A percentile compares a stretch with the other conserved stretches of the same genome.
Conservation (phyloP, 2,888 invertebrate species). For the Lacanobia oleracea region DNA sequence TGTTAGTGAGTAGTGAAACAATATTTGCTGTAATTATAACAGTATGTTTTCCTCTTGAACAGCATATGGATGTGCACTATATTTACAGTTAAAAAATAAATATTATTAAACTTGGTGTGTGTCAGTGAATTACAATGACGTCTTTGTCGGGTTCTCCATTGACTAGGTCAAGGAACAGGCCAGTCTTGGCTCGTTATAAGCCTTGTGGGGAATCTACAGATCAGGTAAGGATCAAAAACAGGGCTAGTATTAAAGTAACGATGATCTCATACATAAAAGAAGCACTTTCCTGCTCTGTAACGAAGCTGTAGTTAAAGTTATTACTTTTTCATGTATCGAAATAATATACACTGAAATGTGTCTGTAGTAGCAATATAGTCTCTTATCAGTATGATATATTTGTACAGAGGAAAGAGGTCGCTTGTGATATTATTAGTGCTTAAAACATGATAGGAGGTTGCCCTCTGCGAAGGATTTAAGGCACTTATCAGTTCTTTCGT, state of each 20-base stretch:
- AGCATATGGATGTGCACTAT: conserved; percentile 75
- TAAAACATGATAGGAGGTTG: conserved; percentile 26
- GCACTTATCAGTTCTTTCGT: not conserved
- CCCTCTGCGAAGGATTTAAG: conserved; percentile 11
- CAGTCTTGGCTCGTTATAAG: conserved; percentile 86
- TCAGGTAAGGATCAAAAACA: conserved; percentile 76
- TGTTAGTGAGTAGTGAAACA: conserved; percentile 79
- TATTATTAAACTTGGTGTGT: conserved; percentile 50
- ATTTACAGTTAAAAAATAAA: conserved; percentile 46
- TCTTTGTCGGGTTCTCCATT: conserved; percentile 85
- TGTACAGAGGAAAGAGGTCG: conserved; percentile 58
- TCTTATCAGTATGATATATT: conserved; percentile 52
- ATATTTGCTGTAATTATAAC: conserved; percentile 82
- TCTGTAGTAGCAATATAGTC: conserved; percentile 21
- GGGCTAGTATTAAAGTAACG: conserved; percentile 15
- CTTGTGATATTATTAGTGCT: conserved; percentile 53
- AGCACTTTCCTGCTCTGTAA: conserved; percentile 46
- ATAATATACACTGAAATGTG: conserved; percentile 1
- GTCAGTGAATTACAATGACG: conserved; percentile 75
- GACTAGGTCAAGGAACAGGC: conserved; percentile 83
- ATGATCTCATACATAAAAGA: conserved; percentile 31
- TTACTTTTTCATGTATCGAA: not conserved
- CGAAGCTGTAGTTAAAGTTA: not conserved
- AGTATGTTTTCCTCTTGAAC: conserved; percentile 86
- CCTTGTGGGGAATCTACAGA: conserved; percentile 77